Evolutionary conservation across 2,888 invertebrate species (phyloP).

Genomic region (Apomyelois bistriatella): DNA sequence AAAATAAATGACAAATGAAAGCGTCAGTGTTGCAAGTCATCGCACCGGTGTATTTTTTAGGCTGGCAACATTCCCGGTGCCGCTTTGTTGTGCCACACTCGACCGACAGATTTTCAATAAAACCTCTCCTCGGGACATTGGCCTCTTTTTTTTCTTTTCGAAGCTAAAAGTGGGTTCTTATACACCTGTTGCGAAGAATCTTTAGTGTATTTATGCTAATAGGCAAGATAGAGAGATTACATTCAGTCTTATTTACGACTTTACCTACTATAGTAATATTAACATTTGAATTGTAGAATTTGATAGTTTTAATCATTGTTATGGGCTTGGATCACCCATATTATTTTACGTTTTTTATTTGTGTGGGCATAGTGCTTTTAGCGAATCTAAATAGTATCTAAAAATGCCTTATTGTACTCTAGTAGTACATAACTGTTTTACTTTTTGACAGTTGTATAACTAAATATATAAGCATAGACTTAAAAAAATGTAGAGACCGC

Average conservation of each 20-base stretch:
- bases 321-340: too few relatives aligned
- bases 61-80: slow-evolving; percentile 56
- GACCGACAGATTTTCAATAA: slow-evolving; percentile 67
- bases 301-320: too few relatives aligned
- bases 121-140: slow-evolving; percentile 62
- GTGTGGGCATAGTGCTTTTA: too few relatives aligned
- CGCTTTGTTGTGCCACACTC: slow-evolving; percentile 65
- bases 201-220: slow-evolving; percentile 15
- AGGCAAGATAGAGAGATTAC: slow-evolving; percentile 7
- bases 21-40: slow-evolving; percentile 74
- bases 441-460: too few relatives aligned
- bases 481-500: too few relatives aligned
- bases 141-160: slow-evolving; percentile 50
- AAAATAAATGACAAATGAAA: slow-evolving; percentile 81
- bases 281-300: not conserved
- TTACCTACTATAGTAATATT: not conserved
- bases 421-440: too few relatives aligned
- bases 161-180: slow-evolving; percentile 55
- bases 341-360: too few relatives aligned
- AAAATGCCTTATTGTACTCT: too few relatives aligned
- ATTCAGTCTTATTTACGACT: not conserved
- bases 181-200: slow-evolving; percentile 56
- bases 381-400: too few relatives aligned
- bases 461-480: too few relatives aligned
- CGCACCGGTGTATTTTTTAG: slow-evolving; percentile 51